phyloP scores from a whole-genome alignment of 2,888 invertebrate genomes.

The Drosophila quinaria region DNA sequence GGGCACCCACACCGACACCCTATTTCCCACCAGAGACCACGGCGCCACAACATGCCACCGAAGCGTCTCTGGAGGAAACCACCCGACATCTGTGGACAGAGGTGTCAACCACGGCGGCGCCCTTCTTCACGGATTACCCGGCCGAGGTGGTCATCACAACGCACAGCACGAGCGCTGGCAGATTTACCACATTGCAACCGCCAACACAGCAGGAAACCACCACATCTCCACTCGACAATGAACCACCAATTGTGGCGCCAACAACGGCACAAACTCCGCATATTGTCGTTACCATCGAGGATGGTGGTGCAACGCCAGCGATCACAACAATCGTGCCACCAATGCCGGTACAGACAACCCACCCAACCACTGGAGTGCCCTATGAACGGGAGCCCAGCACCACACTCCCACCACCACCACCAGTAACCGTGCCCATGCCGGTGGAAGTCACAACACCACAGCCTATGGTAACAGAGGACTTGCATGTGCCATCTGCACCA shows the following conservation, averaged over 20 bases:
- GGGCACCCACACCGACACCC: slow-evolving; percentile 66
- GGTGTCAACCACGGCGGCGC: slow-evolving; percentile 83
- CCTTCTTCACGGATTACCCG: slow-evolving; percentile 85
- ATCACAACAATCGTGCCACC: slow-evolving; percentile 29
- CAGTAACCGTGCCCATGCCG: slow-evolving; percentile 41
- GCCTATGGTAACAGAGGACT: slow-evolving; percentile 64
- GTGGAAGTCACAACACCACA: slow-evolving; percentile 56
- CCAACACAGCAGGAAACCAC: slow-evolving; percentile 60
- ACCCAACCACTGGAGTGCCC: slow-evolving; percentile 41
- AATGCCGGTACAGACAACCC: slow-evolving; percentile 32
- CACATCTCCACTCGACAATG: slow-evolving; percentile 57
- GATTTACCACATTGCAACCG: slow-evolving; percentile 77
- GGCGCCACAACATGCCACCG: slow-evolving; percentile 18
- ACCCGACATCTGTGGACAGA: slow-evolving; percentile 69
- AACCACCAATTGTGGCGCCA: slow-evolving; percentile 44
- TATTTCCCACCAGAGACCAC: slow-evolving; percentile 57
- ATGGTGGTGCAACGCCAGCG: slow-evolving; percentile 33
- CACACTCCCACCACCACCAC: slow-evolving; percentile 24
- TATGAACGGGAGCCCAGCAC: slow-evolving; percentile 40
- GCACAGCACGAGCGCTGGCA: slow-evolving; percentile 72
- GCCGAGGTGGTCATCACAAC: slow-evolving; percentile 82
- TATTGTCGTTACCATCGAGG: slow-evolving; percentile 63
- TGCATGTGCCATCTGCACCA: slow-evolving; percentile 42
- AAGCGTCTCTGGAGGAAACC: slow-evolving; percentile 58
- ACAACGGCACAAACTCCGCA: slow-evolving; percentile 58